phyloP scores from a whole-genome alignment of 2,113 vertebrate species.

The Nyctereutes procyonoides region DNA sequence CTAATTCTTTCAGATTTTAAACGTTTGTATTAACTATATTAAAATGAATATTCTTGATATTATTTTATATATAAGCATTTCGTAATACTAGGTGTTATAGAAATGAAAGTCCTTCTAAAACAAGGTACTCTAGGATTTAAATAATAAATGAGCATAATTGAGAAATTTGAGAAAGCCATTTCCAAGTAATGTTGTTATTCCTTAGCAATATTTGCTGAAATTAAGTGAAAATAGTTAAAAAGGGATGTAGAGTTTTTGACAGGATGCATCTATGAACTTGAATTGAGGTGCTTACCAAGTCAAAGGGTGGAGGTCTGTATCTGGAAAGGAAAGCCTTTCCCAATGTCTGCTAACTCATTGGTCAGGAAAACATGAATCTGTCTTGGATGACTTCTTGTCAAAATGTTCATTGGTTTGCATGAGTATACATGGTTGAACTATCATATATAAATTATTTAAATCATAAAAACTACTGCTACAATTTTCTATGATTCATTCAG shows the following conservation, averaged over 20 bases:
- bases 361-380: not conserved
- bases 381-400: not conserved
- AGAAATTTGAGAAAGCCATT: not conserved
- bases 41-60: constrained; percentile 14
- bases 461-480: not conserved
- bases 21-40: not conserved
- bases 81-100: not conserved
- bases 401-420: not conserved
- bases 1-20: constrained; percentile 12
- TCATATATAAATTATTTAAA: not conserved
- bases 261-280: not conserved
- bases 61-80: not conserved
- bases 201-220: not conserved
- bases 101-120: not conserved
- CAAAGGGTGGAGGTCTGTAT: not conserved
- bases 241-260: not conserved
- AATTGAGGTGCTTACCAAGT: not conserved
- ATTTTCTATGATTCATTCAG: not conserved
- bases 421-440: not conserved
- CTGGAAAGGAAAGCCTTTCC: not conserved
- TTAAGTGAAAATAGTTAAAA: not conserved
- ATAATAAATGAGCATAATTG: not conserved
- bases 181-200: not conserved
- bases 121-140: not conserved
- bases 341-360: not conserved